phyloP scores from a whole-genome alignment of 2,888 invertebrate species.

The Microctonus aethiopoides region DNA sequence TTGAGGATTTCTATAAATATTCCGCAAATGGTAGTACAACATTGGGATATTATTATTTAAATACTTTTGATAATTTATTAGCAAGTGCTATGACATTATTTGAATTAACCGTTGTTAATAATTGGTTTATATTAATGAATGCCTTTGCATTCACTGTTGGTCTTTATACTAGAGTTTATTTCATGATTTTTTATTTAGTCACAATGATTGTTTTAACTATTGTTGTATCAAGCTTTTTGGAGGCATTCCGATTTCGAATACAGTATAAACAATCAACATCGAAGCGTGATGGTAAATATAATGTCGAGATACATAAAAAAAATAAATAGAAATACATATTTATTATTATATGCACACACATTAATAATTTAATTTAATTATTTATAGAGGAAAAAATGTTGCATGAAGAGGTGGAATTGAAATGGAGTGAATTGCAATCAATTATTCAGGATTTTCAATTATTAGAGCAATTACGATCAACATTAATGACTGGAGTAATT shows the following conservation, averaged over 20 bases:
- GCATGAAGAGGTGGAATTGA: conserved; percentile 79
- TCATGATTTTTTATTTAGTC: conserved; percentile 88
- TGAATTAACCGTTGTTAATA: conserved; percentile 90
- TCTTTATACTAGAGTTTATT: conserved; percentile 83
- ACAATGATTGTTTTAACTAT: conserved; percentile 93
- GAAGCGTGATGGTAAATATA: conserved; percentile 76
- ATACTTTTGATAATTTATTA: conserved; percentile 84
- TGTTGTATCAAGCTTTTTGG: conserved; percentile 88
- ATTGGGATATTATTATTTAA: conserved; percentile 87
- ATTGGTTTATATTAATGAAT: conserved; percentile 94
- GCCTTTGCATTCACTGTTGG: conserved; percentile 80
- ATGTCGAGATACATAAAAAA: too few species aligned
- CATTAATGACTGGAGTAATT: conserved; percentile 70
- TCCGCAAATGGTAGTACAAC: conserved; percentile 76
- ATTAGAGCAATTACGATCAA: conserved; percentile 68
- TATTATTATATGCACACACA: neutral
- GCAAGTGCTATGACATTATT: conserved; percentile 86
- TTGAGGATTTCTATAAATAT: conserved; percentile 84
- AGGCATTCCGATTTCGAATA: conserved; percentile 88
- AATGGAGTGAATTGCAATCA: conserved; percentile 76
- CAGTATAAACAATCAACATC: conserved; percentile 86
- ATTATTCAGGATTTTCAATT: conserved; percentile 70
- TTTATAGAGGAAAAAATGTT: conserved; percentile 78
- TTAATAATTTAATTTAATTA: conserved; percentile 19
- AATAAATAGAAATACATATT: neutral